These are phyloP conservation scores for Oriolus oriolus DNA, from an alignment of 2,113 vertebrate genomes.

Conservation along the genomic window DNA sequence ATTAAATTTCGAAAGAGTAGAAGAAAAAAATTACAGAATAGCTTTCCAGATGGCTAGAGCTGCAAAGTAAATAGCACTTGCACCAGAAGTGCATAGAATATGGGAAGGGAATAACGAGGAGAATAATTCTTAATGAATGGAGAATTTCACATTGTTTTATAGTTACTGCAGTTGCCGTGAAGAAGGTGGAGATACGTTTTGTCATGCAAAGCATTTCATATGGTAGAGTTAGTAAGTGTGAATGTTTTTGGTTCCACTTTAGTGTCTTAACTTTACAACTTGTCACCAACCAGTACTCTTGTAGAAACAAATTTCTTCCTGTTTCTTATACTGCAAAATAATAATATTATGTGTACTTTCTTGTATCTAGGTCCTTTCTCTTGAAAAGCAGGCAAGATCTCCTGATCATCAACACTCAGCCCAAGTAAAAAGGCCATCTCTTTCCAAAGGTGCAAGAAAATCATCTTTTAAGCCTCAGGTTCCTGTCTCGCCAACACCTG, in stretches of 20 bases:
- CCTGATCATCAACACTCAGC: conserved; percentile 79
- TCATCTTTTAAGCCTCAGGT: conserved; percentile 61
- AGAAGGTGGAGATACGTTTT: not conserved
- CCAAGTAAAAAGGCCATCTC: conserved; percentile 76
- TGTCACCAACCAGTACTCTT: not conserved
- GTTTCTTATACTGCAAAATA: not conserved
- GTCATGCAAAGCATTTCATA: not conserved
- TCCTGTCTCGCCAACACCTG: conserved; percentile 24
- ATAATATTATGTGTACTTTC: not conserved
- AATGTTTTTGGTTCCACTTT: not conserved
- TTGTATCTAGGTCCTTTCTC: conserved; percentile 78
- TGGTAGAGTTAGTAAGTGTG: not conserved
- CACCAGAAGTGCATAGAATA: not conserved
- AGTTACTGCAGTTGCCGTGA: not conserved
- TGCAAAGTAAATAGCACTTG: not conserved
- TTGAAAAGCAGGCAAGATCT: conserved; percentile 72
- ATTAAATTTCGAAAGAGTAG: not conserved
- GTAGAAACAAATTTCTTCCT: not conserved
- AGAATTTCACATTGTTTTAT: not conserved
- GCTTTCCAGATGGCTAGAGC: not conserved
- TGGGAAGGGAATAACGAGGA: not conserved
- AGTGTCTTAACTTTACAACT: not conserved
- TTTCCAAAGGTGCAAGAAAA: conserved; percentile 74
- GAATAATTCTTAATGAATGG: not conserved
- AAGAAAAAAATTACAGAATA: not conserved